phyloP scores from a whole-genome alignment of 2,888 invertebrate species.

The Saturnia pavonia region DNA sequence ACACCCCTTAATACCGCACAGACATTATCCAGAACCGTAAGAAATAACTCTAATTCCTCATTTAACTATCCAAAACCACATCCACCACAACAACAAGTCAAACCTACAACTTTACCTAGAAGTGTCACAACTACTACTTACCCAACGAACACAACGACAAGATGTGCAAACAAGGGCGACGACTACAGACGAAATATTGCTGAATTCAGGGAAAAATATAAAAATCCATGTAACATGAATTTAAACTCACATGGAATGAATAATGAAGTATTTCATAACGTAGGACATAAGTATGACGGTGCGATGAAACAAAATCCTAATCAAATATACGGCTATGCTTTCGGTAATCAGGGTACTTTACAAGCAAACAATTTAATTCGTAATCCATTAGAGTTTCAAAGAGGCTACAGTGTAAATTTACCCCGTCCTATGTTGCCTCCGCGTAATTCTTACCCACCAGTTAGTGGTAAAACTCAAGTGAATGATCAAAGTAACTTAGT shows the following conservation, averaged over 20 bases:
- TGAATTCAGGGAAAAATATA: conserved; percentile 84
- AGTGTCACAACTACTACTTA: conserved; percentile 75
- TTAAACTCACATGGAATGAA: conserved; percentile 58
- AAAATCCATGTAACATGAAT: conserved; percentile 76
- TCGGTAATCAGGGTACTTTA: conserved; percentile 80
- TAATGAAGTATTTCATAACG: conserved; percentile 74
- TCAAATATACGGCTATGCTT: conserved; percentile 78
- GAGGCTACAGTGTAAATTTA: conserved; percentile 80
- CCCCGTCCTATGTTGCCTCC: conserved; percentile 83
- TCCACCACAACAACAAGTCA: conserved; percentile 63
- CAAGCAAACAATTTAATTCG: conserved; percentile 77
- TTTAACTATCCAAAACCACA: conserved; percentile 76
- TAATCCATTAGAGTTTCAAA: conserved; percentile 81
- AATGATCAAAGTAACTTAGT: conserved; percentile 76
- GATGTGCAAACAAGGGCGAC: conserved; percentile 73
- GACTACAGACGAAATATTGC: conserved; percentile 83
- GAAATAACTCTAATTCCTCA: conserved; percentile 68
- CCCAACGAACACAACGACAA: conserved; percentile 70
- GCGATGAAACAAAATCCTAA: conserved; percentile 67
- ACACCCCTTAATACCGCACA: conserved; percentile 58
- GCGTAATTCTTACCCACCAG: conserved; percentile 84
- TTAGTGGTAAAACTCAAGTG: conserved; percentile 80
- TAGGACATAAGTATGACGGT: conserved; percentile 74
- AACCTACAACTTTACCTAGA: conserved; percentile 76
- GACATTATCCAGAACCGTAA: conserved; percentile 59